These are phyloP conservation scores for Syrphus vitripennis DNA, from an alignment of 2,888 invertebrate species.

Conservation along the genomic window DNA sequence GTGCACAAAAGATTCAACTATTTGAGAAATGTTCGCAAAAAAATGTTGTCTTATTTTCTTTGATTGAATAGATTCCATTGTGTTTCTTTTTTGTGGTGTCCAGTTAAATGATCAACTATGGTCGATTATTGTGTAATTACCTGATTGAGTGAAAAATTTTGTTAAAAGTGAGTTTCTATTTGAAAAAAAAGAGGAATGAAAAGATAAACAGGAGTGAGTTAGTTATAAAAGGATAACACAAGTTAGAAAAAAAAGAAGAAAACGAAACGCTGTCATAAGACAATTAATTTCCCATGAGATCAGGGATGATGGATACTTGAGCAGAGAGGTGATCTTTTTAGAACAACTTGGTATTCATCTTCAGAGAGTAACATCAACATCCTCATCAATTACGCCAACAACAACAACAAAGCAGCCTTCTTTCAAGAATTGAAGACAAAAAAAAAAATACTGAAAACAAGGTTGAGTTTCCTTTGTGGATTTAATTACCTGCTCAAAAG, in stretches of 20 bases:
- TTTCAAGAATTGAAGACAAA: neutral
- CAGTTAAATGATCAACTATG: constrained; percentile 26
- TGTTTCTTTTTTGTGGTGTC: neutral
- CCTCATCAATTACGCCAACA: constrained; percentile 36
- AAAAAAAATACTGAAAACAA: neutral
- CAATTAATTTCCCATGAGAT: constrained; percentile 70
- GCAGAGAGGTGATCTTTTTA: constrained; percentile 41
- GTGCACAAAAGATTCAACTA: constrained; percentile 16
- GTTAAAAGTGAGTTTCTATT: constrained; percentile 33
- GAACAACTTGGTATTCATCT: constrained; percentile 40
- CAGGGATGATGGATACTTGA: constrained; percentile 69
- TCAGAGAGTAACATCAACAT: constrained; percentile 19
- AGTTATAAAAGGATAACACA: constrained; percentile 49
- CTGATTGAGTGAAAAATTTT: constrained; percentile 38
- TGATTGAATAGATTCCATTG: neutral
- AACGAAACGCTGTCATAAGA: neutral
- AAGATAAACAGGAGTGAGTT: constrained; percentile 36
- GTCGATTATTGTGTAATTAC: constrained; percentile 61
- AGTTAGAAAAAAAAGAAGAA: neutral
- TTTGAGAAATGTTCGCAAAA: neutral
- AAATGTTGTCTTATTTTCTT: neutral
- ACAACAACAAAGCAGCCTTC: neutral
- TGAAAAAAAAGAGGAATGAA: neutral
- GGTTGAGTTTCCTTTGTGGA: constrained; percentile 65
- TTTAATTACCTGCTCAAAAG: constrained; percentile 65